Conservation (phyloP, 1,140 invertebrate genomes). For the Penaeus japonicus region DNA sequence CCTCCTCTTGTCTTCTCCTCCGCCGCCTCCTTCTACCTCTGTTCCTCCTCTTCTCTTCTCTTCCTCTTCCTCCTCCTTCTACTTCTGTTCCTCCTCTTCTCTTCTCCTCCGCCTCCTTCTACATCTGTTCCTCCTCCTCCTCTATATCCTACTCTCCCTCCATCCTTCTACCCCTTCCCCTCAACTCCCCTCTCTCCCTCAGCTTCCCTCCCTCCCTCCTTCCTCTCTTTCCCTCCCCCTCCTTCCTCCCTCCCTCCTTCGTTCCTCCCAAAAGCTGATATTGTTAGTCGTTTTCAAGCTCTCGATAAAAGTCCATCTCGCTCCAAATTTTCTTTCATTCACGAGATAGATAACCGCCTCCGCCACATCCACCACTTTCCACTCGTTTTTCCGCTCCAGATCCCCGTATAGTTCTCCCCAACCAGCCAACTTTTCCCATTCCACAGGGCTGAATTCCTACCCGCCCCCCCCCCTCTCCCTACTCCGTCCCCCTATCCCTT, state of each 20-base stretch:
- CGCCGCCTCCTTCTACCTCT: conserved; percentile 10
- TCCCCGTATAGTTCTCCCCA: conserved; percentile 47
- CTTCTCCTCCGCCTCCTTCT: background rate
- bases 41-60: background rate
- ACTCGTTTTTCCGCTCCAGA: conserved; percentile 26
- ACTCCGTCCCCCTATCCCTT: background rate
- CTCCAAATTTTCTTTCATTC: conserved; percentile 50
- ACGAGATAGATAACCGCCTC: conserved; percentile 48
- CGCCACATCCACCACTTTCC: conserved; percentile 48
- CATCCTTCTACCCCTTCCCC: background rate
- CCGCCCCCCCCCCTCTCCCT: conserved; percentile 32
- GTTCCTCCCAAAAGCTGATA: conserved; percentile 22
- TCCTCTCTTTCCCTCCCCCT: background rate
- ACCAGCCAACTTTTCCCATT: conserved; percentile 55
- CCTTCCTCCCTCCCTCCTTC: background rate
- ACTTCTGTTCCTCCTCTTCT: background rate
- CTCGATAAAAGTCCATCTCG: conserved; percentile 40
- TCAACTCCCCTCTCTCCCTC: conserved; percentile 30
- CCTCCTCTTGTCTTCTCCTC: conserved; percentile 16
- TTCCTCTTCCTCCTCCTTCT: conserved; percentile 19
- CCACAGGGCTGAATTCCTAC: conserved; percentile 13
- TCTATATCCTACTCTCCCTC: conserved; percentile 1
- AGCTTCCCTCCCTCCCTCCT: background rate
- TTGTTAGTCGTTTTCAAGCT: conserved; percentile 40
- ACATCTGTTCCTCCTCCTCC: background rate